Evolutionary conservation across 2,888 invertebrate species (phyloP).

Genomic region (Galeruca laticollis): DNA sequence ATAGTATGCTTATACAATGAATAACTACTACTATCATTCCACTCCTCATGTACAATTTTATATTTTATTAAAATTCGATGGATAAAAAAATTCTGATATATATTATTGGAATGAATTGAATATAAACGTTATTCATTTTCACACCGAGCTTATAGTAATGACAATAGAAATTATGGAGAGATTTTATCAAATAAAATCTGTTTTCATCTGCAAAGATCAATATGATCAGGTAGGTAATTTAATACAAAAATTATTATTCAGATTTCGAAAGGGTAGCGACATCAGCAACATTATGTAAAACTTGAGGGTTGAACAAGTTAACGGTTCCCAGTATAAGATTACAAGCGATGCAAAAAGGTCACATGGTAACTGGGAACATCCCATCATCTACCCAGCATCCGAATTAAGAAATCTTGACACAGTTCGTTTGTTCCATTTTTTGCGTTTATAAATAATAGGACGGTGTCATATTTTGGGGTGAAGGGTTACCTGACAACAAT

Average conservation of each 20-base stretch:
- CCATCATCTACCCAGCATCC: slow-evolving; percentile 47
- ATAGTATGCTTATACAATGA: no score
- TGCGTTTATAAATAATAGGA: slow-evolving; percentile 63
- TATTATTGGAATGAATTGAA: background rate
- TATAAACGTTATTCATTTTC: background rate
- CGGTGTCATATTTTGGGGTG: slow-evolving; percentile 67
- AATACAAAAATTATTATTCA: slow-evolving; percentile 30
- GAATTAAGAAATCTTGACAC: slow-evolving; percentile 65
- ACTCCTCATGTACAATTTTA: no score
- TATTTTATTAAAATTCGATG: no score
- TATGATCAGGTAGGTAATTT: slow-evolving; percentile 27
- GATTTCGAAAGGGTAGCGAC: slow-evolving; percentile 17
- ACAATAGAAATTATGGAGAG: background rate
- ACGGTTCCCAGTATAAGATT: slow-evolving; percentile 54
- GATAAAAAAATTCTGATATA: background rate
- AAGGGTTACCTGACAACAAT: slow-evolving; percentile 65
- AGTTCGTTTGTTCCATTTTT: slow-evolving; percentile 68
- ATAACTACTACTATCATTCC: no score
- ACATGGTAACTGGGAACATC: slow-evolving; percentile 48
- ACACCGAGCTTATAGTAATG: background rate
- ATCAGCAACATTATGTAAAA: slow-evolving; percentile 21
- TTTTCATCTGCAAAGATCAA: slow-evolving; percentile 8
- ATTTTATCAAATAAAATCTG: slow-evolving; percentile 3
- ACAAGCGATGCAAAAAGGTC: slow-evolving; percentile 61
- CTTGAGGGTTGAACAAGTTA: slow-evolving; percentile 43